A percentile compares a stretch with the other conserved stretches of the same genome.
phyloP scores from a whole-genome alignment of 2,113 vertebrate species.

The Herpetotheres cachinnans region DNA sequence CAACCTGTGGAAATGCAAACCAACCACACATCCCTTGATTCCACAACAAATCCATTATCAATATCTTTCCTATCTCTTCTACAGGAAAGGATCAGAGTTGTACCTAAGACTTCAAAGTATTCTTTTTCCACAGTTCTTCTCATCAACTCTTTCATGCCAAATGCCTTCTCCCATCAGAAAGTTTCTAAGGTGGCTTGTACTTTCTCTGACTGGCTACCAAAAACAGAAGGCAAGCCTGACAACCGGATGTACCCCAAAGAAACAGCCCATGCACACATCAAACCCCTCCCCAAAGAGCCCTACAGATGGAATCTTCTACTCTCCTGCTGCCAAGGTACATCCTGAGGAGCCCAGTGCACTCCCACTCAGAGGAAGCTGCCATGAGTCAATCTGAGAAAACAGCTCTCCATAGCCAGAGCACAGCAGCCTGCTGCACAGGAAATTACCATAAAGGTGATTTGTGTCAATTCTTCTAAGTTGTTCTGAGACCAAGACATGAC shows the following conservation, averaged over 20 bases:
- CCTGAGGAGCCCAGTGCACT: neutral
- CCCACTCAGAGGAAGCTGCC: neutral
- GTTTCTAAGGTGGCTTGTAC: neutral
- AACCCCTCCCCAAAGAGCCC: rapidly evolving
- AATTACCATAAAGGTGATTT: neutral
- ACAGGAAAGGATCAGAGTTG: rapidly evolving
- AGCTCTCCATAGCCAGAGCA: neutral
- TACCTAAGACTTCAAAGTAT: neutral
- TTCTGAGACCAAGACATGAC: neutral
- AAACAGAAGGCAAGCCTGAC: neutral
- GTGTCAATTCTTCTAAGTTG: neutral
- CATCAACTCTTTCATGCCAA: neutral
- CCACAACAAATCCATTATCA: neutral
- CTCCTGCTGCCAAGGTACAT: neutral
- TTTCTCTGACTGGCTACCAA: neutral
- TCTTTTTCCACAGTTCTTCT: neutral
- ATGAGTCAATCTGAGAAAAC: neutral
- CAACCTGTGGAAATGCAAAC: neutral
- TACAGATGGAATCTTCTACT: neutral
- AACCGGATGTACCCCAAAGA: neutral
- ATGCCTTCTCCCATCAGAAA: neutral
- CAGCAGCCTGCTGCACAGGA: neutral
- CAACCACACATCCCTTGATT: neutral
- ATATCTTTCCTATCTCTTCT: neutral
- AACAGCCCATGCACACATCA: neutral